Base-by-base conservation (phyloP, 2,888 invertebrate species). In the Adineta ricciae region DNA sequence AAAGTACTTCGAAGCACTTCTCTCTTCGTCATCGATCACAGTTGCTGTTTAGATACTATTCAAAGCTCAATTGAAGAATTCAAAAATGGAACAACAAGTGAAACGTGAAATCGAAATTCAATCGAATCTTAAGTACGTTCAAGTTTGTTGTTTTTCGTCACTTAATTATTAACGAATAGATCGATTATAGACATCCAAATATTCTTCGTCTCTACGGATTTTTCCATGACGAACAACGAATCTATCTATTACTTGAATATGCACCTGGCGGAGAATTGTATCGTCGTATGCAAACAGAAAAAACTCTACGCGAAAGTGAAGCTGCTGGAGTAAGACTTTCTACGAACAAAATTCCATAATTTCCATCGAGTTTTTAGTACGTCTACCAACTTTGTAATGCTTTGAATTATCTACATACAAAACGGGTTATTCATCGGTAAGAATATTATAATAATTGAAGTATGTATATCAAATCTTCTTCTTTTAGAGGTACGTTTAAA, bases 51-150 rank as follows among this genome's bases (percentile, higher is more conserved):
- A 91, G 91, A 90, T 92, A 36, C 88, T 92, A 86, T 91, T 91
- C 89, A 97, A 98, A 91, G 93, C 94, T 86, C 96, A 96, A 90
- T 94, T 99, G 84, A 92, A 94, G 86, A 93, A 94, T 88, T 94
- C 94, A 3, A 93, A 94, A 87, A 95, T 96, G 50, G 95, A 97
- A 89, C 95, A 97, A 90, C 98, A 98, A 91, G 94, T 98, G 52
- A 93, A 95, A 73, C 93, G 98, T 73, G 99, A 99, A 92, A 96
- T 98, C 73, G 98, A 98, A 91, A 99, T 99, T 87, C 98, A 98
- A 90, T 94, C 95, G 64, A 95, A 96, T 89, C 92, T 97, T 3
- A 92, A 92, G 93, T 93, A 89, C 32, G 64, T 64, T 19, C 32
- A 64, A 16, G 19, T 32, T 11, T 36, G 27, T 64, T 32, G 8